A percentile compares a stretch with the other conserved stretches of the same genome.
phyloP scores from a whole-genome alignment of 2,113 vertebrate species.

The Tachuris rubrigastra region DNA sequence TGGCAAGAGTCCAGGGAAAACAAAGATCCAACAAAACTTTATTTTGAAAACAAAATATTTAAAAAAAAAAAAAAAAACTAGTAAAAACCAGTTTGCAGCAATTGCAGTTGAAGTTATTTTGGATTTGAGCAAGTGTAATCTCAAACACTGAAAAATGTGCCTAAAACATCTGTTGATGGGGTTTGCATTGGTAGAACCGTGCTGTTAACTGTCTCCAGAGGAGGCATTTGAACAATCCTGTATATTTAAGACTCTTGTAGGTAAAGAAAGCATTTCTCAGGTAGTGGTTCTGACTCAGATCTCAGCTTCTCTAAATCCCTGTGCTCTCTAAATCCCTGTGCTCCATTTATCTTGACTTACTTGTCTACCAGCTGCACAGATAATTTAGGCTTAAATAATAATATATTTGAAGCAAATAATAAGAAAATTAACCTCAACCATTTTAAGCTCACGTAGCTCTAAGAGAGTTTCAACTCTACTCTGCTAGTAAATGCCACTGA shows the following conservation, averaged over 20 bases:
- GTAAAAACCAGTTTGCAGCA: not conserved
- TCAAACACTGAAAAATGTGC: not conserved
- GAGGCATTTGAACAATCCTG: not conserved
- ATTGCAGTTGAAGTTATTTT: not conserved
- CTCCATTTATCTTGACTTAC: not conserved
- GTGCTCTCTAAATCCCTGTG: not conserved
- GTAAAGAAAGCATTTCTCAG: not conserved
- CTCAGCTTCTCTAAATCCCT: not conserved
- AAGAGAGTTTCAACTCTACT: not conserved
- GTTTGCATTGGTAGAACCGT: not conserved
- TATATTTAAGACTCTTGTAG: not conserved
- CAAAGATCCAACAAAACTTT: not conserved
- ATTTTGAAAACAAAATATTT: slow-evolving; percentile 1
- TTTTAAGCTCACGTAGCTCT: not conserved
- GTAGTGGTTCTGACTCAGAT: not conserved
- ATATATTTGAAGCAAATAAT: not conserved
- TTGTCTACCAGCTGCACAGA: not conserved
- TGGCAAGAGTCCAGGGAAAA: not conserved
- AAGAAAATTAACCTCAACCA: not conserved
- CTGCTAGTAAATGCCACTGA: not conserved
- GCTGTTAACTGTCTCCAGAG: not conserved
- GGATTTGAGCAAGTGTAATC: not conserved
- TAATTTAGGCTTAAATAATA: not conserved
- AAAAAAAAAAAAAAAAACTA: not conserved
- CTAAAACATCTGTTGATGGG: not conserved